Conservation (phyloP, 2,113 vertebrate genomes). For the Barbus barbus region DNA sequence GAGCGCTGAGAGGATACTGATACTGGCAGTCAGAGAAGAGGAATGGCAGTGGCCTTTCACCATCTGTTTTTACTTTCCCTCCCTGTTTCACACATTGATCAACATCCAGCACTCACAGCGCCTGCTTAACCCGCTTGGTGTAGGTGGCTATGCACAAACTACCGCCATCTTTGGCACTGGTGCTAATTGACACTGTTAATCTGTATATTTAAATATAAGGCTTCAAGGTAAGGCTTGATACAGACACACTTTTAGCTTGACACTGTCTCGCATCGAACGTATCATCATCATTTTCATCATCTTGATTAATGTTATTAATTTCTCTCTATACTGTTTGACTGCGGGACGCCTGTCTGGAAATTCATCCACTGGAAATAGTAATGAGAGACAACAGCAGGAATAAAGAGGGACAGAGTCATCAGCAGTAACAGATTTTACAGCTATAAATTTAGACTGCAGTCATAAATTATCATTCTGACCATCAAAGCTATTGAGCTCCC, state of each 20-base stretch:
- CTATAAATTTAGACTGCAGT: neutral
- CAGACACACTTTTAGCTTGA: conserved; percentile 57
- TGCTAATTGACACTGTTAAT: conserved; percentile 31
- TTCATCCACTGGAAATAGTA: conserved; percentile 28
- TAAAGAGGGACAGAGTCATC: neutral
- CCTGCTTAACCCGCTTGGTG: neutral
- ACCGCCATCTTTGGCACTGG: neutral
- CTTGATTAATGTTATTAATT: conserved; percentile 75
- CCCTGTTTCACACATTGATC: conserved; percentile 68
- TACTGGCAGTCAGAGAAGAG: conserved; percentile 76
- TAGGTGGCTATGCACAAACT: neutral
- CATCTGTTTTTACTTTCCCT: conserved; percentile 58
- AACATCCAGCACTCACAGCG: conserved; percentile 63
- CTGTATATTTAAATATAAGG: conserved; percentile 43
- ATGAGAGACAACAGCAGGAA: conserved; percentile 19
- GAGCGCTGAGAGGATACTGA: conserved; percentile 75
- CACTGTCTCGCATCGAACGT: conserved; percentile 62
- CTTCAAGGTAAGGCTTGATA: conserved; percentile 54
- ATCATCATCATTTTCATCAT: conserved; percentile 58
- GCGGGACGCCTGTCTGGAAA: conserved; percentile 26
- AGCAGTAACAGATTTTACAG: neutral
- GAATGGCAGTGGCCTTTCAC: conserved; percentile 77
- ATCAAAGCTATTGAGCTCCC: neutral
- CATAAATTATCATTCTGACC: neutral
- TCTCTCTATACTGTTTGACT: conserved; percentile 56